Evolutionary conservation across 2,797 vertebrate genomes (phyloP).

Genomic region (Philypnodon macrostomus): DNA sequence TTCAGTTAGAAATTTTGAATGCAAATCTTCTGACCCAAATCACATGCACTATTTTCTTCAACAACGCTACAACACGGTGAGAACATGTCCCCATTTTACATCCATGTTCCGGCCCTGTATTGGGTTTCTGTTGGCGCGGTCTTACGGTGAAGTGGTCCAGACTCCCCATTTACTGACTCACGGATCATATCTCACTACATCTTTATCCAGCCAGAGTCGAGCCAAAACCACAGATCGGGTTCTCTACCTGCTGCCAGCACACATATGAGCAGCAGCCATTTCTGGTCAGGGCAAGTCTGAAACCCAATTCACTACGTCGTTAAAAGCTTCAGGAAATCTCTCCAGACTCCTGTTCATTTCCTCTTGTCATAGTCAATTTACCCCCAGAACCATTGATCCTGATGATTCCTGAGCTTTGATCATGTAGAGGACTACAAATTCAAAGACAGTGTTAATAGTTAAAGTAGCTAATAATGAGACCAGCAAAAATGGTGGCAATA

Average conservation of each 20-base stretch:
- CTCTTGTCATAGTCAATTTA: slow-evolving; percentile 62
- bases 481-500: no score
- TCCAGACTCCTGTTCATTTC: slow-evolving; percentile 47
- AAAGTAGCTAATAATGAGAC: not conserved
- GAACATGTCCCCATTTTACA: slow-evolving; percentile 1
- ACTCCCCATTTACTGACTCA: slow-evolving; percentile 55
- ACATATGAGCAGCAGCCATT: slow-evolving; percentile 43
- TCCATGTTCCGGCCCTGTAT: slow-evolving; percentile 16
- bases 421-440: not conserved
- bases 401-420: slow-evolving; percentile 19
- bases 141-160: slow-evolving; percentile 42
- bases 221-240: slow-evolving; percentile 48
- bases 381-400: slow-evolving; percentile 21
- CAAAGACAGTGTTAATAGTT: not conserved
- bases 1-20: no score
- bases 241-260: slow-evolving; percentile 45
- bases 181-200: slow-evolving; percentile 56
- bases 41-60: not conserved
- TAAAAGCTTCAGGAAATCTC: slow-evolving; percentile 68
- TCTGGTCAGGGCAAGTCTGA: slow-evolving; percentile 54
- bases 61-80: not conserved
- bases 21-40: not conserved
- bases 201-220: slow-evolving; percentile 6
- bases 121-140: slow-evolving; percentile 32
- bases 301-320: slow-evolving; percentile 56